phyloP scores from a whole-genome alignment of 2,888 invertebrate genomes.

The Dione juno region DNA sequence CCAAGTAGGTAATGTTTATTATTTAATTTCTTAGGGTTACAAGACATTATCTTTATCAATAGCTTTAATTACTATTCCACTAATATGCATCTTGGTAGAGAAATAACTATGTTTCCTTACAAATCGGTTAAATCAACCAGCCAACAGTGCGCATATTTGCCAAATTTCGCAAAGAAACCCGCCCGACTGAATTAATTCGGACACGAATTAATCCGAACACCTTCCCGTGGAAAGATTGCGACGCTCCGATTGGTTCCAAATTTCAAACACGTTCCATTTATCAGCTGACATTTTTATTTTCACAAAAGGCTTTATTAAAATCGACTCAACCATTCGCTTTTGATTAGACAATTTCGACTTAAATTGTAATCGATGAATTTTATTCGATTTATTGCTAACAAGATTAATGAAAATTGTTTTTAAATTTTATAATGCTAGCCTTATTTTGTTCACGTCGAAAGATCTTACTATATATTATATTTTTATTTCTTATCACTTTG shows the following conservation, averaged over 20 bases:
- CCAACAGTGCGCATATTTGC: slow-evolving; percentile 46
- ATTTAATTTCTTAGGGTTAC: too few species aligned
- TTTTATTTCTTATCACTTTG: too few species aligned
- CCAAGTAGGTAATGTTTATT: too few species aligned
- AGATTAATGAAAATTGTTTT: neutral
- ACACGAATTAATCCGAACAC: slow-evolving; percentile 62
- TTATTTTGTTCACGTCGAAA: too few species aligned
- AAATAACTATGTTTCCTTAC: neutral
- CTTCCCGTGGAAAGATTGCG: slow-evolving; percentile 54
- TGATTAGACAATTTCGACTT: slow-evolving; percentile 33
- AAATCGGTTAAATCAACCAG: neutral
- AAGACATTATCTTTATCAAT: too few species aligned
- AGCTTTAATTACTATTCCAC: too few species aligned
- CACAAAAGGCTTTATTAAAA: slow-evolving; percentile 46
- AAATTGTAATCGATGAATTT: slow-evolving; percentile 33
- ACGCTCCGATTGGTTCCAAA: slow-evolving; percentile 52
- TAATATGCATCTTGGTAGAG: too few species aligned
- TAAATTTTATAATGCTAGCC: neutral
- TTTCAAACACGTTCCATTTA: slow-evolving; percentile 50
- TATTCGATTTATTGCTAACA: slow-evolving; percentile 17
- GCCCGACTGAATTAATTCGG: slow-evolving; percentile 61
- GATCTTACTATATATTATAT: too few species aligned
- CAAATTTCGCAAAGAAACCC: slow-evolving; percentile 53
- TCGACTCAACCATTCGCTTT: slow-evolving; percentile 39
- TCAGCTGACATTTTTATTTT: slow-evolving; percentile 47